Evolutionary conservation across 2,888 invertebrate genomes (phyloP).

Genomic region (Pomacea canaliculata): DNA sequence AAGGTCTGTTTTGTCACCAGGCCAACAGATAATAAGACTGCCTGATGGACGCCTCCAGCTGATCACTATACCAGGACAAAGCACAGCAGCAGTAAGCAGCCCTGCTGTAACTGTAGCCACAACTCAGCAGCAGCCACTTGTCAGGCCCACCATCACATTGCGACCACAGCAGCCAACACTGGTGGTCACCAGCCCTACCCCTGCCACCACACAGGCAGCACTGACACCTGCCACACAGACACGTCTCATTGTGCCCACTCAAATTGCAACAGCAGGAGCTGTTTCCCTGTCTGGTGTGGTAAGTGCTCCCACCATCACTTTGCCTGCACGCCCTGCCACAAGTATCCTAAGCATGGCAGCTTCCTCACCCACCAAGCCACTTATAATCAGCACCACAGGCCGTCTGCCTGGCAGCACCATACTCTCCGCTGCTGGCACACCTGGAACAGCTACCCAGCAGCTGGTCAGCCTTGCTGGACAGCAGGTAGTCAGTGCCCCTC

Average conservation of each 20-base stretch:
- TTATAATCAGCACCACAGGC: constrained; percentile 22
- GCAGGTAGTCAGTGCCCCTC: constrained; percentile 10
- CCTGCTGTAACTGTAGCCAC: constrained; percentile 19
- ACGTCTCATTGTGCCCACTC: constrained; percentile 42
- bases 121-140: constrained; percentile 19
- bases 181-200: constrained; percentile 34
- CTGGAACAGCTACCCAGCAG: constrained; percentile 8
- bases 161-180: constrained; percentile 42
- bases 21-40: constrained; percentile 90
- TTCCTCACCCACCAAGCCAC: constrained; percentile 19
- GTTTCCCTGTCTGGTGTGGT: constrained; percentile 12
- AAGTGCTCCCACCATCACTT: constrained; percentile 7
- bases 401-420: constrained; percentile 12
- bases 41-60: constrained; percentile 94
- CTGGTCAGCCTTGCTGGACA: constrained; percentile 12
- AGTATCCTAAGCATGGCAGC: constrained; percentile 13
- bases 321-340: constrained; percentile 18
- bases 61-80: constrained; percentile 72
- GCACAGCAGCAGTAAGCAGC: constrained; percentile 35
- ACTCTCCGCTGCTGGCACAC: constrained; percentile 10
- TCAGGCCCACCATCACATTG: constrained; percentile 32
- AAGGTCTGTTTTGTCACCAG: constrained; percentile 42
- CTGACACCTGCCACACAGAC: constrained; percentile 35
- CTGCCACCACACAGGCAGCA: constrained; percentile 25
- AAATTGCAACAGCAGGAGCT: constrained; percentile 23